phyloP scores from a whole-genome alignment of 2,113 vertebrate species.

The Tupaia tana region DNA sequence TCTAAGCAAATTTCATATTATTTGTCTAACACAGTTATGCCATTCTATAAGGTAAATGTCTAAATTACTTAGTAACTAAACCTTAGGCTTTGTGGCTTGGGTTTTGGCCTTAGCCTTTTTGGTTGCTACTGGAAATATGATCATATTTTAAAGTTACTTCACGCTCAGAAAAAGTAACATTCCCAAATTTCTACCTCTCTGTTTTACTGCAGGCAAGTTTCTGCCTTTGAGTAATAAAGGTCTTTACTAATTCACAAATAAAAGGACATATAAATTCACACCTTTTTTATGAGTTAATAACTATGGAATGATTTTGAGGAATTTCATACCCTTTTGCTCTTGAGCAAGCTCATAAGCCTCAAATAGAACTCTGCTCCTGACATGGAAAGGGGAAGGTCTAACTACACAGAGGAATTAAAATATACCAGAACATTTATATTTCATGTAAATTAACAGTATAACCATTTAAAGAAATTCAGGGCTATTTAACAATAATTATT shows the following conservation, averaged over 20 bases:
- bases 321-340: not conserved
- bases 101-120: not conserved
- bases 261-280: not conserved
- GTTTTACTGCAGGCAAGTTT: not conserved
- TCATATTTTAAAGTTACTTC: slow-evolving; percentile 12
- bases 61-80: slow-evolving; percentile 48
- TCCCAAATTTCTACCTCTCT: not conserved
- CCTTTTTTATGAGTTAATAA: not conserved
- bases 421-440: not conserved
- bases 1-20: not conserved
- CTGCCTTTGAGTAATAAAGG: not conserved
- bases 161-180: not conserved
- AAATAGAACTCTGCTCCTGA: not conserved
- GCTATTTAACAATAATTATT: slow-evolving; percentile 10
- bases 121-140: not conserved
- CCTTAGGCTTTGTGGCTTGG: not conserved
- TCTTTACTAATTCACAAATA: not conserved
- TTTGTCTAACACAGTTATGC: not conserved
- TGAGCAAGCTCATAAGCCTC: not conserved
- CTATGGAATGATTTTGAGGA: not conserved
- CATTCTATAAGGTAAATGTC: slow-evolving; percentile 5
- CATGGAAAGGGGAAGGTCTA: not conserved
- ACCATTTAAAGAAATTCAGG: not conserved
- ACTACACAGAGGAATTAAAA: not conserved
- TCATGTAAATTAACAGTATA: not conserved